A percentile compares a stretch with the other conserved stretches of the same genome.
phyloP scores from a whole-genome alignment of 2,888 invertebrate species.

The Melanostoma scalare region DNA sequence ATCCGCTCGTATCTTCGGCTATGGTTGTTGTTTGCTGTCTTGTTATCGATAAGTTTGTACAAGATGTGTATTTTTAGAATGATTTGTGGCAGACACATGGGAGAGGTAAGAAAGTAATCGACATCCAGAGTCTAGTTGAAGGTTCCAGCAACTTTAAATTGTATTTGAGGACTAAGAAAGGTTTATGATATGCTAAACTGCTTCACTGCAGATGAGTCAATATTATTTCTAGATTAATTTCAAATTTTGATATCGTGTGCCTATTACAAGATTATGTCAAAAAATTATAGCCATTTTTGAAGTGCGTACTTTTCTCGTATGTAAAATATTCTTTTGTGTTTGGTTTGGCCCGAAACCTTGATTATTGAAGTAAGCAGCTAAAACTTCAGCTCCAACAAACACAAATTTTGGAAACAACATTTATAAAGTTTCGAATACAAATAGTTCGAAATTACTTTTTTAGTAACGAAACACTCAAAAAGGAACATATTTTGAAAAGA shows the following conservation, averaged over 20 bases:
- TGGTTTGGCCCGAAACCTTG: too few species aligned
- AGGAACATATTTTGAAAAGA: too few species aligned
- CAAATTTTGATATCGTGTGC: background rate
- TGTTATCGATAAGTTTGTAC: conserved; percentile 43
- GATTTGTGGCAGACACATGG: background rate
- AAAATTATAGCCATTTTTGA: too few species aligned
- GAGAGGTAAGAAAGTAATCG: background rate
- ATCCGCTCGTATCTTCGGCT: background rate
- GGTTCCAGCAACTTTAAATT: background rate
- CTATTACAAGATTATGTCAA: too few species aligned
- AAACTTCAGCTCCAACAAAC: too few species aligned
- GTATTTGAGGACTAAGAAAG: background rate
- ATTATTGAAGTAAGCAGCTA: too few species aligned
- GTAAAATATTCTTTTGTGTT: too few species aligned
- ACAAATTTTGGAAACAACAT: too few species aligned
- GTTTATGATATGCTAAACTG: background rate
- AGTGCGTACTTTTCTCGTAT: too few species aligned
- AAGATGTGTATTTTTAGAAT: conserved; percentile 13
- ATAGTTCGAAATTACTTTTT: too few species aligned
- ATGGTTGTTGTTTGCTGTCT: conserved; percentile 26
- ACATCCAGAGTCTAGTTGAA: background rate
- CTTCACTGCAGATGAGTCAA: conserved; percentile 5
- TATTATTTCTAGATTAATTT: conserved; percentile 14
- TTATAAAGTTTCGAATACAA: too few species aligned
- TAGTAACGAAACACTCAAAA: too few species aligned